Evolutionary conservation across 2,797 vertebrate genomes (phyloP), one percentile per base, ranked within the genome.

Genomic region (Paguma larvata): DNA sequence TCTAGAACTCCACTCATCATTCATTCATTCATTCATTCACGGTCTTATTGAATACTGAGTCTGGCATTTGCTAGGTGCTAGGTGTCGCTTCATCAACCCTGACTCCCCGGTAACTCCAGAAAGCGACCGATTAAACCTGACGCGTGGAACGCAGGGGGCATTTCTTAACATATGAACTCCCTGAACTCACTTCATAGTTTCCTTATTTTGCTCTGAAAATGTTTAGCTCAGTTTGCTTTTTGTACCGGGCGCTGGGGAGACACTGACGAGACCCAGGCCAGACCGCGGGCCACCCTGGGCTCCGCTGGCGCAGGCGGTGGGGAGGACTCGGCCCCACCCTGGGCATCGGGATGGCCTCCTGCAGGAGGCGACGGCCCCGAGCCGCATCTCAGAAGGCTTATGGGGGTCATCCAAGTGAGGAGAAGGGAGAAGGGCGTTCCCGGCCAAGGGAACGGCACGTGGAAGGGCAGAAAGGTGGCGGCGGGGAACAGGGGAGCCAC

Each of bases 201-300:
- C 34, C 25, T 73, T 72, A 67, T 48, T 53, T 73, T 87, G 21
- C 44, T 53, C 34, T 77, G 83, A 86, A 85, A 82, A 91, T 70
- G 7, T 65, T 79, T 53, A 73, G 73, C n/a, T 90, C 38, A 51
- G 23, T 67, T 95, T 90, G 89, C 19, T 92, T 93, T 70, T 78
- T 63, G 65, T 88, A 46, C 19, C 30, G 62, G 88, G 44, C 5
- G 1, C n/a, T 27, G 34, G 34, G 46, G 80, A 72, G 51, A 72
- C 3, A 16, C 30, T 23, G 44, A 44, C 34, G 11, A 85, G 65
- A 89, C 6, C 9, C 27, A 10, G 0, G 8, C n/a, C 34, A 41
- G 62, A 68, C 68, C 1, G 5, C 8, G 19, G 46, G 53, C 46
- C 25, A 27, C 6, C 53, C 67, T 65, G 46, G 23, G 68, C 53